phyloP scores from a whole-genome alignment of 2,797 vertebrate species.

The Acanthopagrus latus region DNA sequence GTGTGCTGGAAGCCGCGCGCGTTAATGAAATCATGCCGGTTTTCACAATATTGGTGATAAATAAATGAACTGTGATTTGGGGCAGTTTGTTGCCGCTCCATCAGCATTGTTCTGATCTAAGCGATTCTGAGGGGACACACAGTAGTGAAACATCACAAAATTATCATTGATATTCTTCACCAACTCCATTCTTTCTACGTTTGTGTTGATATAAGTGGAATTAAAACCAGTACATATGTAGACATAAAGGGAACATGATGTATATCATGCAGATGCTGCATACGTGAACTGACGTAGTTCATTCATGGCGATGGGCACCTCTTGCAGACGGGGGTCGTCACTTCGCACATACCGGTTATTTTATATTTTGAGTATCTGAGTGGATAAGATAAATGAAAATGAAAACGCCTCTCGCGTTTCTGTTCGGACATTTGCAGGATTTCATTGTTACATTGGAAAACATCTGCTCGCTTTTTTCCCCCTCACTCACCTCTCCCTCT shows the following conservation, averaged over 20 bases:
- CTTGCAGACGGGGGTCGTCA: slow-evolving; percentile 64
- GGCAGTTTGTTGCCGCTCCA: too few species aligned
- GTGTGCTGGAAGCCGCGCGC: slow-evolving; percentile 11
- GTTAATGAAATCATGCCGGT: slow-evolving; percentile 16
- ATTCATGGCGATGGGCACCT: slow-evolving; percentile 72
- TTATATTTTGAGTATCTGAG: not conserved
- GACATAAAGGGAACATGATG: slow-evolving; percentile 60
- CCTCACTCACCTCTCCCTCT: slow-evolving; percentile 48
- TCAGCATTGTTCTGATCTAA: not conserved
- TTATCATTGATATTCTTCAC: not conserved
- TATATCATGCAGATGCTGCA: slow-evolving; percentile 80
- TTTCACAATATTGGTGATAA: not conserved
- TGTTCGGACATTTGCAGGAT: not conserved
- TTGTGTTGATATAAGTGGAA: too few species aligned
- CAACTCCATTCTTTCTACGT: too few species aligned
- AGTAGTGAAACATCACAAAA: not conserved
- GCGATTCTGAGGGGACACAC: not conserved
- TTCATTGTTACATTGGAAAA: slow-evolving; percentile 22
- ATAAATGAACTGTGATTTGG: too few species aligned
- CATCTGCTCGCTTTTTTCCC: slow-evolving; percentile 19
- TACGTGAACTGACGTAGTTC: slow-evolving; percentile 80
- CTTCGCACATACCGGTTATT: not conserved
- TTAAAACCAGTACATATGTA: slow-evolving; percentile 24
- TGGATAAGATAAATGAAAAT: not conserved
- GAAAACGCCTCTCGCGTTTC: not conserved